A percentile compares a stretch with the other conserved stretches of the same genome.
phyloP scores from a whole-genome alignment of 2,888 invertebrate genomes.

The Caenorhabditis virilis region DNA sequence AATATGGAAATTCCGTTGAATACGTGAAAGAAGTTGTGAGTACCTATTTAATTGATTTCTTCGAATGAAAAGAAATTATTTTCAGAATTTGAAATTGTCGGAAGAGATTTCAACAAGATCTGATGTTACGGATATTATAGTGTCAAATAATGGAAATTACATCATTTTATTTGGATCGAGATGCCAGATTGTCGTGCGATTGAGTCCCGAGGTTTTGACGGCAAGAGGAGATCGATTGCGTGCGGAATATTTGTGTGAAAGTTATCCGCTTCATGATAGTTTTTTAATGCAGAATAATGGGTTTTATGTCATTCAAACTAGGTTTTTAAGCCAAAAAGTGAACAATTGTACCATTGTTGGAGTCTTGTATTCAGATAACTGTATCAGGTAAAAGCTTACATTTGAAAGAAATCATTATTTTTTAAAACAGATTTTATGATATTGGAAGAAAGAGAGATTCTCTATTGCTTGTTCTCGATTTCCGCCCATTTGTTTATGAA shows the following conservation, averaged over 20 bases:
- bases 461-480: constrained; percentile 15
- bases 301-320: constrained; percentile 3
- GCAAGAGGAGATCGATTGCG: background rate
- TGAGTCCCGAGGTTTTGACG: constrained; percentile 19
- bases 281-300: constrained; percentile 15
- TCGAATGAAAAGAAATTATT: background rate
- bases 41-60: too few species aligned
- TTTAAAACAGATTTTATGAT: constrained; percentile 27
- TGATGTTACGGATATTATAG: constrained; percentile 11
- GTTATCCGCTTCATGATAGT: constrained; percentile 28
- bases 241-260: constrained; percentile 4
- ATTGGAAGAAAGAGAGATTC: constrained; percentile 13
- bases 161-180: constrained; percentile 4
- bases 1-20: constrained; percentile 11
- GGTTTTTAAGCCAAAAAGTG: constrained; percentile 12
- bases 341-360: constrained; percentile 9
- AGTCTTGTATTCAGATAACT: constrained; percentile 23
- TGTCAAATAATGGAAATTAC: constrained; percentile 15
- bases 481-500: constrained; percentile 11
- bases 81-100: constrained; percentile 15
- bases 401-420: background rate
- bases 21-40: constrained; percentile 27
- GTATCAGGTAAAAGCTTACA: constrained; percentile 7
- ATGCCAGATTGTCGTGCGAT: constrained; percentile 11
- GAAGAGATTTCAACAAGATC: constrained; percentile 6